Conservation (phyloP, 2,888 invertebrate genomes). For the Cataglyphis cursor region DNA sequence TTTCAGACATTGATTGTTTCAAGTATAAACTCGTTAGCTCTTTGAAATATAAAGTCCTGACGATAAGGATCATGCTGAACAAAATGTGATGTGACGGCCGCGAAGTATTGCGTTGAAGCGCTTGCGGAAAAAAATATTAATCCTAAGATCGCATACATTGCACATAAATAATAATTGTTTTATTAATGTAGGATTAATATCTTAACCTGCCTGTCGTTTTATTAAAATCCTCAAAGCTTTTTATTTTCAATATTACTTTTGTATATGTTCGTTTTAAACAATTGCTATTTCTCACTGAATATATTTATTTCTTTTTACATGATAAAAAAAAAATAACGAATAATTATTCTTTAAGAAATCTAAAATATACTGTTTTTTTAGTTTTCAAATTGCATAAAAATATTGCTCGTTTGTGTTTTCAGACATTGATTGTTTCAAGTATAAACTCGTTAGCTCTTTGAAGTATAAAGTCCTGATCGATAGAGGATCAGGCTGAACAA, state of each 20-base stretch:
- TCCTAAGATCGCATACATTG: background rate
- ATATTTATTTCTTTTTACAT: background rate
- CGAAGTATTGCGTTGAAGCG: background rate
- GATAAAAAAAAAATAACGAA: background rate
- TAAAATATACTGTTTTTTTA: background rate
- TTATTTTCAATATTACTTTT: background rate
- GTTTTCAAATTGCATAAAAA: background rate
- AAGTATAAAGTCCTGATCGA: slow-evolving; percentile 14
- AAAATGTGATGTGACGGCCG: too few relatives aligned
- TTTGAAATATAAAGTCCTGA: background rate
- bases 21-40: background rate
- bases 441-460: background rate
- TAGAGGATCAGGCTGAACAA: background rate
- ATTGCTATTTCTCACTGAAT: background rate
- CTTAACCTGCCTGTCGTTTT: background rate
- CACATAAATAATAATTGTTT: background rate
- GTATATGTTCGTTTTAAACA: background rate
- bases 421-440: background rate
- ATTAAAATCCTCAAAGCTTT: background rate
- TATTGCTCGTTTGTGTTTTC: background rate
- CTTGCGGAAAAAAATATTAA: background rate
- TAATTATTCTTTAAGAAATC: background rate
- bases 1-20: background rate
- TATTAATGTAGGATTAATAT: background rate
- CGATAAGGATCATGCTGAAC: background rate